These are phyloP conservation scores for Chionomys nivalis DNA, from an alignment of 2,113 vertebrate genomes.

Conservation along the genomic window DNA sequence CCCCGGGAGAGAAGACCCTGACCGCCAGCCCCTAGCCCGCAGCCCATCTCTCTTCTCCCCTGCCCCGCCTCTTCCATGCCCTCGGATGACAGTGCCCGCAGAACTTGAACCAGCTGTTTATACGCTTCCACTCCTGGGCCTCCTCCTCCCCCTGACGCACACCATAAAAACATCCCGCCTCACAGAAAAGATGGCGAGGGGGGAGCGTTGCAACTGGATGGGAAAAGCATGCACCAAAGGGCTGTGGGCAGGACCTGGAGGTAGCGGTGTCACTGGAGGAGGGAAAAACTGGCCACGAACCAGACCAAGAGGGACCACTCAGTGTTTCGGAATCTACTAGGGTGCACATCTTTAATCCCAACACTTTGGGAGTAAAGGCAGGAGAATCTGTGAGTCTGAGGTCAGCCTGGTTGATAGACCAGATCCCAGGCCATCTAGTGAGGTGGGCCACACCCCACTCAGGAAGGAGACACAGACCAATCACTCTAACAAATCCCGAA, in stretches of 20 bases:
- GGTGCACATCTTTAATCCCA: background rate
- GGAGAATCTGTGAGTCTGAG: background rate
- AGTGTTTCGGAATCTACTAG: rapidly evolving
- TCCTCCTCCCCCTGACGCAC: background rate
- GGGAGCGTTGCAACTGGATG: background rate
- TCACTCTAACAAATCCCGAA: background rate
- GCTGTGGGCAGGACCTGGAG: background rate
- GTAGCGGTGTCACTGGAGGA: background rate
- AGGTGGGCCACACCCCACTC: background rate
- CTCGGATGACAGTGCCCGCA: background rate
- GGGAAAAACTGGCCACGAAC: too few relatives aligned
- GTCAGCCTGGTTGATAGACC: background rate
- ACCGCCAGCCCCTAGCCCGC: background rate
- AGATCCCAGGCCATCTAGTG: background rate
- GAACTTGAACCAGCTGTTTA: background rate
- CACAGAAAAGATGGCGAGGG: background rate
- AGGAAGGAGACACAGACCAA: background rate
- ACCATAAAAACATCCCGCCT: background rate
- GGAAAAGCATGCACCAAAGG: background rate
- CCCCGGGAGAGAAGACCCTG: background rate
- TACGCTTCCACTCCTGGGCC: background rate
- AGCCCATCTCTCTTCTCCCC: background rate
- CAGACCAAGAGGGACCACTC: rapidly evolving
- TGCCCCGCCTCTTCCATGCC: background rate
- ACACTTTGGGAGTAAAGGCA: background rate